Base-by-base conservation (phyloP, 2,113 vertebrate species). In the Conger conger region DNA sequence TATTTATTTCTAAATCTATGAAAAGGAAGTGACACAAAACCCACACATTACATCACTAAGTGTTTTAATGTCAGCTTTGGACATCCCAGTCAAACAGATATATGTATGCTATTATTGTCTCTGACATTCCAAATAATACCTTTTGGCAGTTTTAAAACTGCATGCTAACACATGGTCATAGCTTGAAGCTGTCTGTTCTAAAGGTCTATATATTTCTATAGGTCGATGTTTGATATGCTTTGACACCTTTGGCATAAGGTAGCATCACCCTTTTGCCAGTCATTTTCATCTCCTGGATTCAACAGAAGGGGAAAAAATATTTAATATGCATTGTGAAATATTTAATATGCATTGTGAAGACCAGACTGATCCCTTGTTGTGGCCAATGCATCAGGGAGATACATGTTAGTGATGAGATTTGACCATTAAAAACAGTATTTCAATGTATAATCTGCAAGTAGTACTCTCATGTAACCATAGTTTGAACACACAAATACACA, bases 121-220 rank as follows among this genome's bases (percentile, higher is more conserved):
- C 90, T 87, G 57, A 89, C 89, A 90, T 91, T 93, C 88, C 87
- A 91, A 92, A 93, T 87, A 92, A 84, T 83, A 88, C 92, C 50
- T 89, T 68, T 87, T 93, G 93, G 91, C 93, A 90, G 84, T 92
- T 87, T 88, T 90, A 90, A 88, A 85, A 88, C 89, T 88, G 89
- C 89, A 92, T 91, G 77, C 90, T 93, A 94, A 94, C 92, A 91
- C 91, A 93, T 81, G 91, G 86, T 86, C 88, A 88, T 93, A 86
- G 89, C 92, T 93, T 90, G 87, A 88, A 92, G 91, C 92, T 92
- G 92, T 90, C 87, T 86, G 82, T 91, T 89, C n/a, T n/a, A n/a
- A n/a, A n/a, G n/a, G n/a, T n/a, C n/a, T n/a, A n/a, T n/a, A n/a
- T n/a, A n/a, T n/a, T 83, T 76, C 85, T 89, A 84, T 88, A 63